phyloP scores from a whole-genome alignment of 92 coral and sea anemone species.

The Phymanthus crucifer region DNA sequence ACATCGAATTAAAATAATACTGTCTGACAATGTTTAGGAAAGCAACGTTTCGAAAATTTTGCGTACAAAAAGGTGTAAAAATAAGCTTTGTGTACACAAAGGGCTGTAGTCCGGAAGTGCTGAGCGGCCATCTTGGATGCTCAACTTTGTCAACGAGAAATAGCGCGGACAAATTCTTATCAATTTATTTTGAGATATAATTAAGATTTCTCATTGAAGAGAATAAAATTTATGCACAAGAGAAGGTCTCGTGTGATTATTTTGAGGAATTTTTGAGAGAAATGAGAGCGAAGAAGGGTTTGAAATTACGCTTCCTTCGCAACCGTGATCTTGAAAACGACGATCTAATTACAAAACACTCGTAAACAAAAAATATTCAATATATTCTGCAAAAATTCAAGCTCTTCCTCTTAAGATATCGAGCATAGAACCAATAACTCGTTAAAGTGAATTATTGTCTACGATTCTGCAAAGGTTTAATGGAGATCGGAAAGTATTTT shows the following conservation, averaged over 20 bases:
- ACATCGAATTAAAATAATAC: too few relatives aligned
- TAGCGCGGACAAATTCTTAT: background rate
- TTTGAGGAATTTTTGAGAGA: background rate
- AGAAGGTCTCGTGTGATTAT: background rate
- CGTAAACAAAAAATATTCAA: background rate
- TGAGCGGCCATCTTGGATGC: slow-evolving; percentile 70
- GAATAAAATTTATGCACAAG: background rate
- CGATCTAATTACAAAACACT: slow-evolving; percentile 40
- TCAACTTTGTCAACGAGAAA: slow-evolving; percentile 49
- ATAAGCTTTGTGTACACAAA: slow-evolving; percentile 32
- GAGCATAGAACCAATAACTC: background rate
- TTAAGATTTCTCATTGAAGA: background rate
- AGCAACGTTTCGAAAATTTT: background rate
- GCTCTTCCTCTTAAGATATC: background rate
- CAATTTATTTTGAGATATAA: background rate
- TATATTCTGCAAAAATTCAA: background rate
- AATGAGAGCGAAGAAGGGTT: background rate
- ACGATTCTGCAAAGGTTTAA: background rate
- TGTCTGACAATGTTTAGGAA: background rate
- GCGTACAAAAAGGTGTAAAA: background rate
- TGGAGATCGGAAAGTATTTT: background rate
- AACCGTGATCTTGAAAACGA: slow-evolving; percentile 15
- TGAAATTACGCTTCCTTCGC: slow-evolving; percentile 41
- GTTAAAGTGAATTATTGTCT: background rate
- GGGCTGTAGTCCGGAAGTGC: slow-evolving; percentile 60